Evolutionary conservation across 2,888 invertebrate species (phyloP).

Genomic region (Acanthacorydalis orientalis): DNA sequence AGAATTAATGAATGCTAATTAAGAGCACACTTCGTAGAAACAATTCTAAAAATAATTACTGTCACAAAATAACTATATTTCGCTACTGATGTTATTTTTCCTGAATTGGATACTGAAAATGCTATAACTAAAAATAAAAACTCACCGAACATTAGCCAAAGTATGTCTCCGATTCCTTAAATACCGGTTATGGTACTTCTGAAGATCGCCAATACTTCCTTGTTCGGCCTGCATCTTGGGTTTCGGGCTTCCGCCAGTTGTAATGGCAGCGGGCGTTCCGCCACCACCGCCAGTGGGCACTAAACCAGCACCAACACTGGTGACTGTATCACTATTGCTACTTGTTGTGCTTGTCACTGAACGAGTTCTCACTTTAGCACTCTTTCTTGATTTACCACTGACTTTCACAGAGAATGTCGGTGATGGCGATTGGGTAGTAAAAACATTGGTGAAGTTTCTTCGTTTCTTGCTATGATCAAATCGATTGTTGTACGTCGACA

Average conservation of each 20-base stretch:
- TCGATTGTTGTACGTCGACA: conserved; percentile 14
- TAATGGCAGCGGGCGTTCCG: conserved; percentile 12
- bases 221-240: conserved; percentile 84
- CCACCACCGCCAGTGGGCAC: conserved; percentile 18
- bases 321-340: conserved; percentile 8
- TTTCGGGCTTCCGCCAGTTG: conserved; percentile 21
- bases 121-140: conserved; percentile 15
- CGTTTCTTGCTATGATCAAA: conserved; percentile 13
- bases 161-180: conserved; percentile 77
- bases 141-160: conserved; percentile 85
- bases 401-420: conserved; percentile 41
- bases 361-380: conserved; percentile 27
- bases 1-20: no score
- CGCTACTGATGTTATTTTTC: no score
- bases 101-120: no score
- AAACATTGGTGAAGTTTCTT: conserved; percentile 19
- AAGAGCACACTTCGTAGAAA: no score
- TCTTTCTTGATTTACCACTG: conserved; percentile 33
- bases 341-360: conserved; percentile 17
- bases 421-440: conserved; percentile 34
- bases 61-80: no score
- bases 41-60: no score
- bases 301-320: conserved; percentile 18
- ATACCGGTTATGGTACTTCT: conserved; percentile 74
- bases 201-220: conserved; percentile 77